Base-by-base conservation (phyloP, 2,888 invertebrate species). In the Lasius fuliginosus region DNA sequence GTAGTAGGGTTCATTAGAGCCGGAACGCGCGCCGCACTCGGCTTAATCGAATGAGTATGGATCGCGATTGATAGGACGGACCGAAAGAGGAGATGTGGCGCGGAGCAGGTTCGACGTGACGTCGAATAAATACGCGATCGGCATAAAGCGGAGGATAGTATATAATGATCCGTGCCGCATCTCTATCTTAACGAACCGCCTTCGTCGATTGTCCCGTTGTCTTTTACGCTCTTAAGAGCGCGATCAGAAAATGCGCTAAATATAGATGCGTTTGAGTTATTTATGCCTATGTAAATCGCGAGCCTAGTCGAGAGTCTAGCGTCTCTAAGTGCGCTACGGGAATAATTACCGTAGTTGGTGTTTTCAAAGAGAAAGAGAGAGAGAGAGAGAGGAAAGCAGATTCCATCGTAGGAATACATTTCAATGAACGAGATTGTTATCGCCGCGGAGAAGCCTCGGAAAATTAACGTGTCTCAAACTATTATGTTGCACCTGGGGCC, bases 1-100 rank as follows among this genome's bases (percentile, higher is more conserved):
- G 83, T 83, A 89, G 83, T 68, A 82, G 49, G 87, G 88, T 90
- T 89, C 90, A 88, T 90, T 89, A 85, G 82, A 73, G 60, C 64
- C 27, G 68, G 67, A n/a, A 53, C 71, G 83, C 82, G 40, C 75
- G 79, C 69, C 73, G 85, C 83, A 60, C 76, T 82, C 73, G 73
- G 85, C 85, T 88, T 89, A 89, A 87, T 87, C 86, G 76, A 69
- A 62, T 71, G 83, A 79, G 53, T 76, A 53, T 53, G 69, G 85
- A 84, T 84, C 74, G 73, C 85, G 83, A 85, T 89, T 85, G 86
- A 87, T 82, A 83, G 56, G 68, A 56, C 23, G 46, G 33, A 30
- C 8, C 15, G 42, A 15, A 30, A n/a, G 53, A 18, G 74, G 83
- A 75, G 74, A 62, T 58, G 76, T 46, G 67, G 30, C 23, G 42